Percentiles rank a stretch among this genome's conserved stretches.
These are phyloP conservation scores for Cebidichthys violaceus DNA, from an alignment of 2,113 vertebrate genomes.

Conservation along the genomic window DNA sequence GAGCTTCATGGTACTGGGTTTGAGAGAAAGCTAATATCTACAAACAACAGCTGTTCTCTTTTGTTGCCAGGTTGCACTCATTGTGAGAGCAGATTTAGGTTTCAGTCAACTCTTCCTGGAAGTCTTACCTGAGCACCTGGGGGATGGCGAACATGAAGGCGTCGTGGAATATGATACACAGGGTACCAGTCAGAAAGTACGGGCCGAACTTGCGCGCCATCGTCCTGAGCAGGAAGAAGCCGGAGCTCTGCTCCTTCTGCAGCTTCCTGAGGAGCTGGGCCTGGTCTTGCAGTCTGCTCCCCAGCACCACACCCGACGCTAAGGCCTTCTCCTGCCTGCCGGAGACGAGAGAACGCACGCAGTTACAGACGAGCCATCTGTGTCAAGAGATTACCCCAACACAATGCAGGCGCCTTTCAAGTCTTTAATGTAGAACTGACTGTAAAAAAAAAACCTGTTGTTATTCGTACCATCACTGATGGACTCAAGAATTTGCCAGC, in stretches of 20 bases:
- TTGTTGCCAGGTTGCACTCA: not conserved
- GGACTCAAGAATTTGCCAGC: slow-evolving; percentile 32
- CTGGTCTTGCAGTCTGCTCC: slow-evolving; percentile 83
- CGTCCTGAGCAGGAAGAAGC: slow-evolving; percentile 84
- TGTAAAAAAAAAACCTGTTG: slow-evolving; percentile 11
- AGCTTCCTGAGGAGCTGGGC: slow-evolving; percentile 85
- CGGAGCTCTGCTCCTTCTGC: slow-evolving; percentile 77
- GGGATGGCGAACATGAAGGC: slow-evolving; percentile 91
- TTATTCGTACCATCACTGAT: slow-evolving; percentile 28
- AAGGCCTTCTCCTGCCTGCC: slow-evolving; percentile 79
- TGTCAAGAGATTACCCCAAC: slow-evolving; percentile 44
- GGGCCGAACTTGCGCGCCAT: slow-evolving; percentile 87
- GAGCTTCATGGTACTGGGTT: not conserved
- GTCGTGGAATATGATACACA: slow-evolving; percentile 87
- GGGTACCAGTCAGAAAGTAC: slow-evolving; percentile 88
- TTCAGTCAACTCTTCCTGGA: not conserved
- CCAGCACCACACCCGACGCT: slow-evolving; percentile 59
- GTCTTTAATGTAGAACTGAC: slow-evolving; percentile 63
- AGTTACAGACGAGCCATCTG: slow-evolving; percentile 51
- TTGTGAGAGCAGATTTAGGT: not conserved
- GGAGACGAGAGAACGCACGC: slow-evolving; percentile 24
- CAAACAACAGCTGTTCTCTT: not conserved
- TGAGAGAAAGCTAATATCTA: slow-evolving; percentile 5
- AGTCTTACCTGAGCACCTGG: slow-evolving; percentile 89
- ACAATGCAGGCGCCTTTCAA: slow-evolving; percentile 39